Evolutionary conservation across 2,113 vertebrate genomes (phyloP), one percentile per base, ranked within the genome.

Genomic region (Ameiurus melas): DNA sequence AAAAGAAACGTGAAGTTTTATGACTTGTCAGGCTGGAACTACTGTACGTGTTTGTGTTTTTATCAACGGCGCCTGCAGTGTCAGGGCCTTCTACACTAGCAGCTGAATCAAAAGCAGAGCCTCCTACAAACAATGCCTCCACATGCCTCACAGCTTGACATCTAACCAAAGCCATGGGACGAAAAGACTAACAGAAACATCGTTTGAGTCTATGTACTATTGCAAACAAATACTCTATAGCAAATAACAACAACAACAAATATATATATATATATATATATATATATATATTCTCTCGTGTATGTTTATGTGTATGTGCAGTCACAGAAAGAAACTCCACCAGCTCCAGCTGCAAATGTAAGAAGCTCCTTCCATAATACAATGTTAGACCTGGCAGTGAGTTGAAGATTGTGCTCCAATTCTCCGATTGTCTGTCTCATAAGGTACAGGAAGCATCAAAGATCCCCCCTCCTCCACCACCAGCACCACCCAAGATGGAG

Each of bases 401-500:
- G 8, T 83, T 43, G 16, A 8, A 55, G 51, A 80, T 70, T 80
- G 60, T 19, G 25, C 47, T 83, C 12, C 17, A 83, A 70, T 68
- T 81, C 20, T 71, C 10, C 20, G 39, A 68, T 2, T 84, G 13
- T 80, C 36, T 83, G 14, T 53, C 47, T 85, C 81, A 10, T 94
- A 91, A 92, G 85, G 92, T 92, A 90, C 96, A 92, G 93, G 96
- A 95, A 91, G 93, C 68, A 30, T 96, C 94, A 94, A 98, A 97
- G 96, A 80, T 93, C 60, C 93, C 95, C 30, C 95, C 95, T 16
- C 95, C 95, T 16, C 94, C 95, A 62, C 95, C 95, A 62, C 95
- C 95, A 64, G 95, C 94, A 58, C 95, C 95, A 39, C 94, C 95
- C 0, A 96, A 94, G 91, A 85, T 94, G 93, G 95, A 96, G 82